Evolutionary conservation across 2,797 vertebrate species (phyloP).

Genomic region (Notolabrus celidotus): DNA sequence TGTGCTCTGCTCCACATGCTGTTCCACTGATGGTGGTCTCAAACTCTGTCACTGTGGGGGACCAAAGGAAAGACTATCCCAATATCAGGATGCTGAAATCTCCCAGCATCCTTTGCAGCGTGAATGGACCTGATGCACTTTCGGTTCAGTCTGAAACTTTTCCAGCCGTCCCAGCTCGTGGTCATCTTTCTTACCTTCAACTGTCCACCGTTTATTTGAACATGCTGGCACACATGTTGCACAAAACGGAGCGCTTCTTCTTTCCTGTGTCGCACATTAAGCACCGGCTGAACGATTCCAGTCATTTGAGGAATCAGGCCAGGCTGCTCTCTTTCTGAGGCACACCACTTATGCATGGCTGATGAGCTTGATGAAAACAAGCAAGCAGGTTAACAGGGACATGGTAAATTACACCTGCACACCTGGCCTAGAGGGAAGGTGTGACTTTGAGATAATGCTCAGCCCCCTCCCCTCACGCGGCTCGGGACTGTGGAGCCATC

Average conservation of each 20-base stretch:
- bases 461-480: conserved; percentile 4
- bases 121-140: background rate
- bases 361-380: conserved; percentile 76
- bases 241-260: conserved; percentile 25
- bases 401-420: conserved; percentile 75
- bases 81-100: conserved; percentile 7
- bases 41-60: background rate
- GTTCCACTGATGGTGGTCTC: background rate
- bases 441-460: conserved; percentile 68
- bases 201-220: conserved; percentile 43
- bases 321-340: conserved; percentile 64
- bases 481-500: conserved; percentile 22
- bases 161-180: background rate
- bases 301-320: conserved; percentile 69
- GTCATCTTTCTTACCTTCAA: conserved; percentile 40
- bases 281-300: conserved; percentile 51
- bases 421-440: conserved; percentile 73
- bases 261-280: conserved; percentile 54
- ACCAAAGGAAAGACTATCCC: conserved; percentile 1
- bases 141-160: background rate
- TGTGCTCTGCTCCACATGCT: conserved; percentile 15
- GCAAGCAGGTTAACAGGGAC: conserved; percentile 74
- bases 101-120: background rate
- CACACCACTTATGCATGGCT: conserved; percentile 61
- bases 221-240: conserved; percentile 30